Percentiles rank a stretch among this genome's conserved stretches.
Conservation (phyloP, 2,888 invertebrate species). For the Melanostoma scalare region DNA sequence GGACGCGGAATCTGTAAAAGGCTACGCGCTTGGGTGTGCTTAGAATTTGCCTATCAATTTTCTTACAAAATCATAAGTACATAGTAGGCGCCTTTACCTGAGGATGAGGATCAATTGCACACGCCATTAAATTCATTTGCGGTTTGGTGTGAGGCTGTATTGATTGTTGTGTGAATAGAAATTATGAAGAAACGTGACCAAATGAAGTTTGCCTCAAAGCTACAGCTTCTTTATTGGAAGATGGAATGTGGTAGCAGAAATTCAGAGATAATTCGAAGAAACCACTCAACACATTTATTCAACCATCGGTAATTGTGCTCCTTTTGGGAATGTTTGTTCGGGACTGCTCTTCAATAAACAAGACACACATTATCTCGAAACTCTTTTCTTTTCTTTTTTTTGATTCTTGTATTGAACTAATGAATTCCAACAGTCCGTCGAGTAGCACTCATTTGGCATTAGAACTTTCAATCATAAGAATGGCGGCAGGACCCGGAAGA, state of each 20-base stretch:
- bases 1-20: constrained; percentile 7
- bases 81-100: constrained; percentile 20
- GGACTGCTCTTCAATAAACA: no score
- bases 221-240: neutral
- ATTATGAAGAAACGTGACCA: constrained; percentile 36
- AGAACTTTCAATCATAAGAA: no score
- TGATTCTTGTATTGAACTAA: no score
- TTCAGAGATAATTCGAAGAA: neutral
- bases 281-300: no score
- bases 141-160: constrained; percentile 14
- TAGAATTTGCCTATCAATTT: constrained; percentile 50
- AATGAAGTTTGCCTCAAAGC: neutral
- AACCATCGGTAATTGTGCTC: no score
- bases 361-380: no score
- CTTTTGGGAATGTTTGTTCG: no score
- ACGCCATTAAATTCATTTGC: constrained; percentile 51
- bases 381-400: no score
- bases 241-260: neutral
- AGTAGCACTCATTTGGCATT: no score
- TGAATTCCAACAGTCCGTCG: no score
- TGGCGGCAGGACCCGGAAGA: constrained; percentile 44
- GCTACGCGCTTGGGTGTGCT: constrained; percentile 2
- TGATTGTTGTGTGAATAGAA: neutral
- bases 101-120: constrained; percentile 27
- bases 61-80: neutral